Conservation (phyloP, 2,888 invertebrate species). For the Ametastegia equiseti region DNA sequence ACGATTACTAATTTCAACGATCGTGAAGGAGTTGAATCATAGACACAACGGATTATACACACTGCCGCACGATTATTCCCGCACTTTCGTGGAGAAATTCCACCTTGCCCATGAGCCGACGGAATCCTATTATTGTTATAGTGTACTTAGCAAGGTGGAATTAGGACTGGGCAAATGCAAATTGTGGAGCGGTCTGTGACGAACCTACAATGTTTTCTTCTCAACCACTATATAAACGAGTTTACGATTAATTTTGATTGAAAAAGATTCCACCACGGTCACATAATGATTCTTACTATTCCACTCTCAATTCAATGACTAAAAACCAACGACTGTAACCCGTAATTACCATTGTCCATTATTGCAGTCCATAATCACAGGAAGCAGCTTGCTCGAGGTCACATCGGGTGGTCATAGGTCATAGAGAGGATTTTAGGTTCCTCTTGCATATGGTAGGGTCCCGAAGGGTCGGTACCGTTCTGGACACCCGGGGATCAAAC, state of each 20-base stretch:
- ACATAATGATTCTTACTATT: neutral
- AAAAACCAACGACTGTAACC: neutral
- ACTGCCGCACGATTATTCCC: no score
- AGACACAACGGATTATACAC: no score
- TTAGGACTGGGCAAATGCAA: no score
- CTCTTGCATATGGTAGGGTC: neutral
- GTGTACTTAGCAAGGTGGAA: no score
- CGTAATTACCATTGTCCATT: neutral
- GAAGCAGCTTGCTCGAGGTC: neutral
- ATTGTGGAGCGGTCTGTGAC: no score
- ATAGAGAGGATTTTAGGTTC: neutral
- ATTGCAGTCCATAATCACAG: constrained; percentile 7
- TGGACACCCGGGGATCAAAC: constrained; percentile 36
- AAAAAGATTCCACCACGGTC: neutral
- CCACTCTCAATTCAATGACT: neutral
- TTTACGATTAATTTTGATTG: neutral
- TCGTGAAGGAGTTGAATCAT: no score
- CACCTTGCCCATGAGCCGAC: no score
- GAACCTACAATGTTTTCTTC: no score
- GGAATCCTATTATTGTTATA: no score
- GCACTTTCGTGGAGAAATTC: no score
- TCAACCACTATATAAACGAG: no score
- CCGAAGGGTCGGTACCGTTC: neutral
- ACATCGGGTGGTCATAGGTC: neutral
- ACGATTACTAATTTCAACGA: no score